A percentile compares a stretch with the other conserved stretches of the same genome.
Conservation (phyloP, 2,888 invertebrate genomes). For the Nomada lathburiana region DNA sequence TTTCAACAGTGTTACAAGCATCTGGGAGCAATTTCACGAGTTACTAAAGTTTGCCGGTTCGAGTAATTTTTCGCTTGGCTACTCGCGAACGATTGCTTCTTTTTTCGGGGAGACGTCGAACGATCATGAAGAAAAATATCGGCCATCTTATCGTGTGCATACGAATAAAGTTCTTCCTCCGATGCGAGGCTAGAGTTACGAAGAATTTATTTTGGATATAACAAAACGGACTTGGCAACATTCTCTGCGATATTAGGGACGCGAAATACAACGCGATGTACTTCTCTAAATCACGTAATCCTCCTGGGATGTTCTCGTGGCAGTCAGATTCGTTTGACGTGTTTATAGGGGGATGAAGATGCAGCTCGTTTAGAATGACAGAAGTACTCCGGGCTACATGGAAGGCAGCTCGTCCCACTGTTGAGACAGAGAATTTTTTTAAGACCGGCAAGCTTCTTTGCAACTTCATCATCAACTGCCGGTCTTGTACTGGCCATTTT, state of each 20-base stretch:
- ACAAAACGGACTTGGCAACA: too few relatives aligned
- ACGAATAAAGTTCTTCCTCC: background rate
- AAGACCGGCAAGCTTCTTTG: constrained; percentile 1
- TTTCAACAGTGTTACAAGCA: constrained; percentile 49
- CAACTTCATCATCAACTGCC: background rate
- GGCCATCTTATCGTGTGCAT: background rate
- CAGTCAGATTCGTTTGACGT: constrained; percentile 53
- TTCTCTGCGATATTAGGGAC: background rate
- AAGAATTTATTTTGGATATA: background rate
- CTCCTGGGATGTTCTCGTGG: constrained; percentile 70
- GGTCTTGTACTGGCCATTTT: background rate
- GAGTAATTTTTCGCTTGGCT: constrained; percentile 75
- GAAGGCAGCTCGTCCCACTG: background rate
- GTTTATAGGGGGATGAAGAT: constrained; percentile 61
- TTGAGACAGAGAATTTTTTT: constrained; percentile 3
- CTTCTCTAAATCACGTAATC: constrained; percentile 72
- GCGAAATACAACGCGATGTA: background rate
- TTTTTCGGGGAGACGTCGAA: constrained; percentile 14
- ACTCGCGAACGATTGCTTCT: constrained; percentile 51
- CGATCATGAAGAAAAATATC: background rate
- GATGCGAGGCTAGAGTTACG: background rate
- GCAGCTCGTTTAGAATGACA: constrained; percentile 64
- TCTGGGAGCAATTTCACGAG: constrained; percentile 73
- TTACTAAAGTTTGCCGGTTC: constrained; percentile 64
- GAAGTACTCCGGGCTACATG: constrained; percentile 56